Conservation (phyloP, 1,140 invertebrate genomes). For the Solen grandis region DNA sequence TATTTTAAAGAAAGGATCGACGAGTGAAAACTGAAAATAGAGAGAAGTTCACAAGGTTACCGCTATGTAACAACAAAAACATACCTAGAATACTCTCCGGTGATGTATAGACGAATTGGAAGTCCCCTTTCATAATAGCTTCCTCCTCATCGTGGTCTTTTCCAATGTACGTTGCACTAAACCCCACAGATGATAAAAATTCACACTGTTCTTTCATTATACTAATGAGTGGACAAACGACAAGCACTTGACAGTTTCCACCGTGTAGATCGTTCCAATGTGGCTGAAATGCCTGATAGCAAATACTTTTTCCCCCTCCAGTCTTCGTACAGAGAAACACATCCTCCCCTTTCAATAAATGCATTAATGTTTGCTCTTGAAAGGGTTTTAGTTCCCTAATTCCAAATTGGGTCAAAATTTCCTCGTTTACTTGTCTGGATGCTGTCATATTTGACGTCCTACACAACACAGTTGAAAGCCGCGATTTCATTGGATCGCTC, state of each 20-base stretch:
- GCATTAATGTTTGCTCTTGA: background rate
- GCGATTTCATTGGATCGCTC: too few relatives aligned
- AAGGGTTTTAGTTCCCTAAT: background rate
- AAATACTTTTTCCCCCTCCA: constrained; percentile 19
- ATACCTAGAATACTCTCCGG: constrained; percentile 14
- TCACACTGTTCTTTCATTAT: too few relatives aligned
- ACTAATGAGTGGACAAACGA: too few relatives aligned
- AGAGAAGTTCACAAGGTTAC: too few relatives aligned
- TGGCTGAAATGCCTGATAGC: too few relatives aligned
- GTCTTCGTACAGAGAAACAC: constrained; percentile 7
- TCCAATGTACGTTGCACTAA: constrained; percentile 16
- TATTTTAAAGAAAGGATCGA: too few relatives aligned
- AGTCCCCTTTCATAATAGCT: background rate
- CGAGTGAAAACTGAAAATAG: too few relatives aligned
- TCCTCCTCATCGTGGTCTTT: background rate
- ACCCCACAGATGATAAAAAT: background rate
- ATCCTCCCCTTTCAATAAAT: background rate
- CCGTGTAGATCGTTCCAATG: background rate
- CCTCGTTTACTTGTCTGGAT: too few relatives aligned
- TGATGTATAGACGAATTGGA: constrained; percentile 9
- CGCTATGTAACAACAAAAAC: too few relatives aligned
- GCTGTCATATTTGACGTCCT: too few relatives aligned
- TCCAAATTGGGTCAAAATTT: background rate
- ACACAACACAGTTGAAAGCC: too few relatives aligned
- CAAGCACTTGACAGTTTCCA: constrained; percentile 9